These are phyloP conservation scores for Drosophila atroscutellata DNA, from an alignment of 2,888 invertebrate species.

Conservation along the genomic window DNA sequence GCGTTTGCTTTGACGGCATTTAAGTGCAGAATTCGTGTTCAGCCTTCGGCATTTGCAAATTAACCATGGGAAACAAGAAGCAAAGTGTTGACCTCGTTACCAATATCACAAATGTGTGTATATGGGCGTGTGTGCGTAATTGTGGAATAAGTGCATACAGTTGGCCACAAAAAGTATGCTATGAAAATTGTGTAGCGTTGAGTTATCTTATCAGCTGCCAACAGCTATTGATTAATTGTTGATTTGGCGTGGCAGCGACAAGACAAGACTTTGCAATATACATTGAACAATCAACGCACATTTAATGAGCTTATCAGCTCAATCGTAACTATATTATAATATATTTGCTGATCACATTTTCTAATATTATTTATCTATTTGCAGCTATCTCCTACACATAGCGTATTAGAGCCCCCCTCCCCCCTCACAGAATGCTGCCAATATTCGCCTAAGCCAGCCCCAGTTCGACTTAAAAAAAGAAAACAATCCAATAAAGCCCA, in stretches of 20 bases:
- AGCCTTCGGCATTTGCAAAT: constrained; percentile 75
- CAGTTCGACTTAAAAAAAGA: constrained; percentile 26
- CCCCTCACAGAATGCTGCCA: constrained; percentile 71
- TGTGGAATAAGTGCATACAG: constrained; percentile 32
- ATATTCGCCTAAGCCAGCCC: constrained; percentile 61
- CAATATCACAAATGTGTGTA: background rate
- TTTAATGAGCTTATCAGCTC: constrained; percentile 28
- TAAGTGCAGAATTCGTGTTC: constrained; percentile 45
- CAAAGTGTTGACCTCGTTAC: constrained; percentile 37
- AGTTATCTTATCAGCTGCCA: constrained; percentile 64
- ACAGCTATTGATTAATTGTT: constrained; percentile 55
- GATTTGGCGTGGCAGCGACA: constrained; percentile 30
- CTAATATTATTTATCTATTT: constrained; percentile 28
- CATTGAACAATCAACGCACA: constrained; percentile 6
- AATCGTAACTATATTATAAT: constrained; percentile 32
- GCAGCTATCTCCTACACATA: constrained; percentile 36
- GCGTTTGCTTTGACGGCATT: constrained; percentile 27
- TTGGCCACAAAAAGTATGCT: constrained; percentile 57
- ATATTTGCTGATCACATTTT: constrained; percentile 34
- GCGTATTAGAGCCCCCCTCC: constrained; percentile 35
- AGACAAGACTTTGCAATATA: background rate
- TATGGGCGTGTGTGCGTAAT: constrained; percentile 32
- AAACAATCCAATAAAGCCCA: constrained; percentile 36
- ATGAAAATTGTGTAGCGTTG: constrained; percentile 11
- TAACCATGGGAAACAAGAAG: constrained; percentile 66